These are phyloP conservation scores for Pteruthius melanotis DNA, from an alignment of 2,113 vertebrate genomes.

Conservation along the genomic window DNA sequence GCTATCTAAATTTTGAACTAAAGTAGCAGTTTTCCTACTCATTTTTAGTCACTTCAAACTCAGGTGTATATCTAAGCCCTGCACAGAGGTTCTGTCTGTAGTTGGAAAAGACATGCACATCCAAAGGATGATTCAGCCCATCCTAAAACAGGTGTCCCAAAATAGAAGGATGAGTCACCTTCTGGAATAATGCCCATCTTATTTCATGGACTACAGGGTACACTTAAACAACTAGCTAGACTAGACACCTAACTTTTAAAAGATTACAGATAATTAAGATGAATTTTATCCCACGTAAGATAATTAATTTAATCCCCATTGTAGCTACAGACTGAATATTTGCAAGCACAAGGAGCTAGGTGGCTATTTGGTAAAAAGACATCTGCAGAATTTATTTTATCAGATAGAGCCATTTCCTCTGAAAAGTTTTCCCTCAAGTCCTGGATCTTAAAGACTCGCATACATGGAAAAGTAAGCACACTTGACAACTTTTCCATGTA, in stretches of 20 bases:
- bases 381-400: background rate
- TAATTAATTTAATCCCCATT: background rate
- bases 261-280: background rate
- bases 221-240: background rate
- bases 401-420: background rate
- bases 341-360: background rate
- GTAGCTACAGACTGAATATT: background rate
- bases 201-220: background rate
- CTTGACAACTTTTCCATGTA: slow-evolving; percentile 1
- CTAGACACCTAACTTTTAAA: background rate
- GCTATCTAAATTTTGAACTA: background rate
- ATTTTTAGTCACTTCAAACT: background rate
- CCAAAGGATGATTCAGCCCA: background rate
- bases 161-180: background rate
- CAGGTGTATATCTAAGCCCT: background rate
- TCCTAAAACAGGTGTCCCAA: background rate
- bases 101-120: background rate
- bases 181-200: background rate
- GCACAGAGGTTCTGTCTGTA: background rate
- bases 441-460: background rate
- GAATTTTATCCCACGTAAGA: background rate
- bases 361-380: background rate
- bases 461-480: background rate
- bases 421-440: background rate
- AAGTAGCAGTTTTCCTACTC: background rate